Conservation (phyloP, 2,113 vertebrate species). For the Podarcis raffonei region DNA sequence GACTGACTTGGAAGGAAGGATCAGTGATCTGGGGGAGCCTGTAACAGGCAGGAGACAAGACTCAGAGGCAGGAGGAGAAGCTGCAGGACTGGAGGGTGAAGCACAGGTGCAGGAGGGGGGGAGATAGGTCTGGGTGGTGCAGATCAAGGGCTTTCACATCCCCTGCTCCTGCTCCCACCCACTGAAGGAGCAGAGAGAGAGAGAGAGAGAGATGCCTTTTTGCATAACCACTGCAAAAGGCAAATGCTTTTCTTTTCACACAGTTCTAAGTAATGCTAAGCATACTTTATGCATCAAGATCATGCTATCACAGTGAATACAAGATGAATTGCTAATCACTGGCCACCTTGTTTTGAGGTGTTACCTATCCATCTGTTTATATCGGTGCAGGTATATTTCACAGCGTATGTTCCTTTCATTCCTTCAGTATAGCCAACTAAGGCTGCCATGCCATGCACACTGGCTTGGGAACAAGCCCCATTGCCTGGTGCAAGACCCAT, state of each 20-base stretch:
- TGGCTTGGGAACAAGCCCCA: neutral
- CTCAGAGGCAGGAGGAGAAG: too few species aligned
- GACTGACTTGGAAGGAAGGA: too few species aligned
- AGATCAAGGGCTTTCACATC: too few species aligned
- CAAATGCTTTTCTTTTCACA: slow-evolving; percentile 22
- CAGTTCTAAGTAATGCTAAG: slow-evolving; percentile 42
- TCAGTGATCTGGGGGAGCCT: too few species aligned
- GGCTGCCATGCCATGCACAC: neutral
- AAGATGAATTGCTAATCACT: slow-evolving; percentile 61
- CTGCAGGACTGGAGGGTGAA: too few species aligned
- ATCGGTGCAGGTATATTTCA: slow-evolving; percentile 61
- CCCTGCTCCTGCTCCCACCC: too few species aligned
- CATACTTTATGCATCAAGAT: slow-evolving; percentile 47
- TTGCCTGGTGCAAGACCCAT: too few species aligned
- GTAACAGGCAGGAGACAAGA: too few species aligned
- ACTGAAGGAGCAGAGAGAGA: too few species aligned
- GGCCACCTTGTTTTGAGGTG: slow-evolving; percentile 50
- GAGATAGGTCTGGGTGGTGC: too few species aligned
- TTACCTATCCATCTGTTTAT: slow-evolving; percentile 67
- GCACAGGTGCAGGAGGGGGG: too few species aligned
- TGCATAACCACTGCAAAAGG: slow-evolving; percentile 25
- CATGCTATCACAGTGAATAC: slow-evolving; percentile 50
- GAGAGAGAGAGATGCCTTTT: slow-evolving; percentile 8
- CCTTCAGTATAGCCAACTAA: slow-evolving; percentile 42
- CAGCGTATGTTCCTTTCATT: slow-evolving; percentile 58